Evolutionary conservation across 92 coral and sea anemone genomes (phyloP).

Genomic region (Porites lobata): DNA sequence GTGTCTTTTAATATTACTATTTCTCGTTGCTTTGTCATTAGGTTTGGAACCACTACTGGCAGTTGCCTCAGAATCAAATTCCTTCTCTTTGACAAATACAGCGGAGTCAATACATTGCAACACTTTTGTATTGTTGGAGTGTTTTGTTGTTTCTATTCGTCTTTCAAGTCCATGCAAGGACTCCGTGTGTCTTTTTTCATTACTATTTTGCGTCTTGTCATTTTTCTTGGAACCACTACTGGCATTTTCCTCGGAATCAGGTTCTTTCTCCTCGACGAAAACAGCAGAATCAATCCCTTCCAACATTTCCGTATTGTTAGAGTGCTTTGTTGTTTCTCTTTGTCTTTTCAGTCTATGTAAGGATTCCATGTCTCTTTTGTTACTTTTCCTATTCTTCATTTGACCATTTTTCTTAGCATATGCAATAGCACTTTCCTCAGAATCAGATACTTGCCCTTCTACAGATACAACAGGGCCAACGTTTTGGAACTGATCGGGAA

Average conservation of each 20-base stretch:
- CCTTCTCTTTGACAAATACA: too few species aligned
- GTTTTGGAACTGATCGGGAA: background rate
- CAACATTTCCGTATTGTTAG: background rate
- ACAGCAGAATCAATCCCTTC: background rate
- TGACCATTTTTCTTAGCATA: background rate
- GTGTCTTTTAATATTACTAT: background rate
- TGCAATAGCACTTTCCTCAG: background rate
- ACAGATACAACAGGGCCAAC: background rate
- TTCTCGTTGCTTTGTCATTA: background rate
- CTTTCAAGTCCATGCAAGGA: background rate
- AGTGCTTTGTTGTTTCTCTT: background rate
- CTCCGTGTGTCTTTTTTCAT: background rate
- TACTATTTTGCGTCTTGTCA: background rate
- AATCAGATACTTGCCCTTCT: background rate
- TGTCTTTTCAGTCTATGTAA: background rate
- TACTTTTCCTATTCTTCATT: background rate
- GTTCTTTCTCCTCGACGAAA: background rate
- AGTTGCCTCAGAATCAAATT: background rate
- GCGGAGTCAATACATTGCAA: background rate
- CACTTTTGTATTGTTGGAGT: background rate
- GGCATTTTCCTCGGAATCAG: background rate
- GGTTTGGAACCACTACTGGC: background rate
- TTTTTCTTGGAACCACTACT: background rate
- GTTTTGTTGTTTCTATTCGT: background rate
- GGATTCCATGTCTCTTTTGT: background rate